Evolutionary conservation across 2,797 vertebrate species (phyloP), one percentile per base, ranked within the genome.

Genomic region (Euphonia xanthogaster): DNA sequence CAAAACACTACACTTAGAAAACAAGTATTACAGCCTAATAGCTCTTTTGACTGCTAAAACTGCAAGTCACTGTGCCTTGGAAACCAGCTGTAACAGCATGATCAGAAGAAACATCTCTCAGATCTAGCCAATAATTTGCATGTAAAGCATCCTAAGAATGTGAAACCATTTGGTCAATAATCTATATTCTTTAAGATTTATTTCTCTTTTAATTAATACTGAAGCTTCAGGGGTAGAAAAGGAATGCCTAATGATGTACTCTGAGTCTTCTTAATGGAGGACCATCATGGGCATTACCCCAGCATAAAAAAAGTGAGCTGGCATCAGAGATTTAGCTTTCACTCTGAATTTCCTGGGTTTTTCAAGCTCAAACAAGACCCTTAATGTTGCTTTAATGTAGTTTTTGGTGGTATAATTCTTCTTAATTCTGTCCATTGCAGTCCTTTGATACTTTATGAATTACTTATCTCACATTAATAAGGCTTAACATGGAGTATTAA

Each of bases 381-480:
- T 96, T 96, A 93, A 94, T 72, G 86, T 94, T 88, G 93, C 70
- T 94, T 96, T 93, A 97, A 95, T 93, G 87, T 86, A 97, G 81
- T 73, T 97, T 97, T 95, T 91, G 67, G 72, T 61, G 63, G 68
- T 68, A 74, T 96, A 96, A 96, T 97, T 96, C 88, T 95, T 95
- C 96, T 96, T 97, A 97, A 93, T 95, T 97, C 94, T 96, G 66
- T 95, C 88, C 92, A 95, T 93, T 96, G 86, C 90, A 97, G 91
- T 94, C 87, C 71, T 97, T 90, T 96, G 97, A 97, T 97, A 97
- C 70, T 96, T 98, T 97, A 96, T 96, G 92, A 98, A 98, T 98
- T 97, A 98, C 95, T 98, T 98, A 98, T 97, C 96, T 97, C 67
- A 96, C 74, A 97, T 97, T 98, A 98, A 98, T 97, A 97, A 97